Evolutionary conservation across 2,888 invertebrate genomes (phyloP).

Genomic region (Merodon equestris): DNA sequence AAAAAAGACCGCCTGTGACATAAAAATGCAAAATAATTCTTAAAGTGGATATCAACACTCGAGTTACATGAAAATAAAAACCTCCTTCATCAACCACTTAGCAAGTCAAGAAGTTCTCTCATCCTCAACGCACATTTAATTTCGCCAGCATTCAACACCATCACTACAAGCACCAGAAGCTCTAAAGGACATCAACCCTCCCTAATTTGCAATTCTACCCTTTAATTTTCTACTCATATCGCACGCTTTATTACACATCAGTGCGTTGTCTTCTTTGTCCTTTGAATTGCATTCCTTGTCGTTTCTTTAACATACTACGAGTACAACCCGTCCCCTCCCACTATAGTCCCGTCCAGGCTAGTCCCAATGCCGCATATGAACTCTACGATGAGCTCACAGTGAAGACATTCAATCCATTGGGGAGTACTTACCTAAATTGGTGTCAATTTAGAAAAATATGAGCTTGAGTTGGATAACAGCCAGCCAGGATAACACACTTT

Average conservation of each 20-base stretch:
- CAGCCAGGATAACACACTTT: slow-evolving; percentile 13
- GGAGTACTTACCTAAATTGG: slow-evolving; percentile 67
- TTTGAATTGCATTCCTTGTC: slow-evolving; percentile 44
- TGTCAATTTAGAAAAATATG: slow-evolving; percentile 66
- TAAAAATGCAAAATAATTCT: slow-evolving; percentile 17
- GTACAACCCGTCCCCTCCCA: not conserved
- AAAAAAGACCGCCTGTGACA: not conserved
- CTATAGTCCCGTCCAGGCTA: slow-evolving; percentile 8
- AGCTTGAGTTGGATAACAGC: slow-evolving; percentile 31
- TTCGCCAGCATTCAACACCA: slow-evolving; percentile 10
- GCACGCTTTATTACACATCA: slow-evolving; percentile 60
- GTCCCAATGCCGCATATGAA: slow-evolving; percentile 22
- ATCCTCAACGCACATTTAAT: slow-evolving; percentile 30
- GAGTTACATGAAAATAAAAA: not conserved
- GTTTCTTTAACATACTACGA: slow-evolving; percentile 4
- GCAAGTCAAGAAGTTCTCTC: slow-evolving; percentile 22
- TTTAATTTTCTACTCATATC: slow-evolving; percentile 59
- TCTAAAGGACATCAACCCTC: slow-evolving; percentile 46
- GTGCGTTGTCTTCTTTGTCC: slow-evolving; percentile 58
- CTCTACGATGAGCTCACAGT: slow-evolving; percentile 34
- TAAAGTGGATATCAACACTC: not conserved
- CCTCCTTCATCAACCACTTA: slow-evolving; percentile 24
- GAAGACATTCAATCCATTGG: slow-evolving; percentile 63
- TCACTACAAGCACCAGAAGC: not conserved
- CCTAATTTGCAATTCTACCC: slow-evolving; percentile 63